These are phyloP conservation scores for Montipora capricornis DNA, from an alignment of 64 coral and sea anemone genomes.

Conservation along the genomic window DNA sequence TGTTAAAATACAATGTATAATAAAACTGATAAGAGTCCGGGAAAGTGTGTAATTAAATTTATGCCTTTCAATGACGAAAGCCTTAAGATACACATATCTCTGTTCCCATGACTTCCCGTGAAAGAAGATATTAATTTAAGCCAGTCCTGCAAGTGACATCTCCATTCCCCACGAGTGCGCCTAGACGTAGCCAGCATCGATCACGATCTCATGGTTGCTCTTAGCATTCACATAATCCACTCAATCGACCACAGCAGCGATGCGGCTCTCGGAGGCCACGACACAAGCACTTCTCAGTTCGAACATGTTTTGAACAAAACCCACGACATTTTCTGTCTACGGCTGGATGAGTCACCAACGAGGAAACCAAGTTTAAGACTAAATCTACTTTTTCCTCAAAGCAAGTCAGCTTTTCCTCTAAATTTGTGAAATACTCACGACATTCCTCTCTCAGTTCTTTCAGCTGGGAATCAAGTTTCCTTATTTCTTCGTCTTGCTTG, in stretches of 20 bases:
- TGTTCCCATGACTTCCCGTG: no score
- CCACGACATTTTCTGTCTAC: slow-evolving; percentile 49
- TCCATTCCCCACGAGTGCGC: no score
- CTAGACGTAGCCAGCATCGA: not conserved
- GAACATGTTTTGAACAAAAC: slow-evolving; percentile 57
- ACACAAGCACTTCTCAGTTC: slow-evolving; percentile 72
- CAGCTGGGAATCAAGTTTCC: not conserved
- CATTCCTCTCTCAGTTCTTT: not conserved
- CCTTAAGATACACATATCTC: no score
- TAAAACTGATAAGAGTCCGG: no score
- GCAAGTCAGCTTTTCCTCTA: slow-evolving; percentile 17
- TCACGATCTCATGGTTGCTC: not conserved
- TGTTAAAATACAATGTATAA: no score
- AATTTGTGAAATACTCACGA: slow-evolving; percentile 4
- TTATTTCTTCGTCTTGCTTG: slow-evolving; percentile 29
- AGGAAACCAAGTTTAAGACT: slow-evolving; percentile 20
- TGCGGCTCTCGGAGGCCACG: slow-evolving; percentile 59
- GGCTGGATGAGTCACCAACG: not conserved
- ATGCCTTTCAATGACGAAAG: no score
- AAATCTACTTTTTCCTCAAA: slow-evolving; percentile 41
- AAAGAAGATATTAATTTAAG: no score
- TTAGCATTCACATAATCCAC: slow-evolving; percentile 65
- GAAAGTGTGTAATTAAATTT: no score
- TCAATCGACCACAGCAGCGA: slow-evolving; percentile 58
- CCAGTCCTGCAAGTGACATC: no score